A percentile compares a stretch with the other conserved stretches of the same genome.
These are phyloP conservation scores for Colletes latitarsis DNA, from an alignment of 1,140 invertebrate genomes.

Conservation along the genomic window DNA sequence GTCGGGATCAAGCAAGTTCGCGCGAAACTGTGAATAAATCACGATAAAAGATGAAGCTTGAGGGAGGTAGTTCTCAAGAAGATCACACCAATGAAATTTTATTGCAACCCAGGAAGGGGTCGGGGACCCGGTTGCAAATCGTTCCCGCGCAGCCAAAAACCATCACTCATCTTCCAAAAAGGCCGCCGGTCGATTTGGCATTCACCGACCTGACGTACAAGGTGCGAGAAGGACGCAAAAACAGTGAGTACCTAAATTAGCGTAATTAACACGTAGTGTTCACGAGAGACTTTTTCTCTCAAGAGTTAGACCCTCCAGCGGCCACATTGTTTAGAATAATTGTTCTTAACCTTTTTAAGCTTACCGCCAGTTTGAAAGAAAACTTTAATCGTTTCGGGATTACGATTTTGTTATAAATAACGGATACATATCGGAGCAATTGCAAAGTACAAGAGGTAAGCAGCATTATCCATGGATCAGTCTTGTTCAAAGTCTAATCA, in stretches of 20 bases:
- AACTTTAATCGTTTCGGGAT: too few species aligned
- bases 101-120: conserved; percentile 81
- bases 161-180: conserved; percentile 90
- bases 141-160: conserved; percentile 87
- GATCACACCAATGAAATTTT: conserved; percentile 77
- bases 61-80: conserved; percentile 74
- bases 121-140: conserved; percentile 83
- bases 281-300: too few species aligned
- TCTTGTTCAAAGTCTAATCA: too few species aligned
- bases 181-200: conserved; percentile 92
- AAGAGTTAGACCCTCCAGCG: too few species aligned
- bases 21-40: not conserved
- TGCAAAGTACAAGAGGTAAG: too few species aligned
- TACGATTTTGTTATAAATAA: too few species aligned
- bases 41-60: conserved; percentile 74
- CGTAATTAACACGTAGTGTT: too few species aligned
- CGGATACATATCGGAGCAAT: too few species aligned
- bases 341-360: too few species aligned
- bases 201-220: conserved; percentile 92
- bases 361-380: too few species aligned
- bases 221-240: conserved; percentile 90
- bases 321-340: too few species aligned
- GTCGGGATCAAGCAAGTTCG: not conserved
- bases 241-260: conserved; percentile 85
- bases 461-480: too few species aligned